Percentiles rank a stretch among this genome's conserved stretches.
These are phyloP conservation scores for Quadriops clusia DNA, from an alignment of 2,888 invertebrate genomes.

Conservation along the genomic window DNA sequence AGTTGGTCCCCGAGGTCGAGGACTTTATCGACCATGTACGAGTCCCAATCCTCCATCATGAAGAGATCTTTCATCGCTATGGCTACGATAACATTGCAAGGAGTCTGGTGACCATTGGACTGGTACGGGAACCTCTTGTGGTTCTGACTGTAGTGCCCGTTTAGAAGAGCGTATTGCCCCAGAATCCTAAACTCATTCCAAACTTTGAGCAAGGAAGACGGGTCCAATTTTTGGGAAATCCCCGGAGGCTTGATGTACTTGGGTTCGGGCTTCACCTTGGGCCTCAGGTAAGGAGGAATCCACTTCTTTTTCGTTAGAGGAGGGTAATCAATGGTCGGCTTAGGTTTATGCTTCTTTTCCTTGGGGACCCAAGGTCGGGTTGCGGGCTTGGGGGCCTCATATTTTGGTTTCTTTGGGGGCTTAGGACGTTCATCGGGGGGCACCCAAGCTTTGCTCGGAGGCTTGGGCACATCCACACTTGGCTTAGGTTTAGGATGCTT, in stretches of 20 bases:
- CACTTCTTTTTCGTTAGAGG: conserved; percentile 31
- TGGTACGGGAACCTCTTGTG: conserved; percentile 25
- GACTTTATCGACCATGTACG: conserved; percentile 43
- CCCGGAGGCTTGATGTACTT: conserved; percentile 26
- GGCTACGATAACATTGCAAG: conserved; percentile 42
- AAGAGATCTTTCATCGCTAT: conserved; percentile 43
- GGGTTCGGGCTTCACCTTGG: conserved; percentile 19
- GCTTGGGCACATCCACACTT: too few relatives aligned
- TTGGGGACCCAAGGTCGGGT: too few relatives aligned
- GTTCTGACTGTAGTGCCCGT: conserved; percentile 26
- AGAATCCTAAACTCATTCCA: conserved; percentile 28
- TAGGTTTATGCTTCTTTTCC: conserved; percentile 8
- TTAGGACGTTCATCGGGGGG: too few relatives aligned
- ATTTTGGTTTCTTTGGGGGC: too few relatives aligned
- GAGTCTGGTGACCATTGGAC: conserved; percentile 31
- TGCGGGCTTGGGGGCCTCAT: too few relatives aligned
- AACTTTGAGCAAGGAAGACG: conserved; percentile 27
- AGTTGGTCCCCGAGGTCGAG: conserved; percentile 42
- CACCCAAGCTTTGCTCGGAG: too few relatives aligned
- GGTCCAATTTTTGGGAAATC: conserved; percentile 23
- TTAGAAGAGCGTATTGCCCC: conserved; percentile 23
- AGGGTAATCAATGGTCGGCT: conserved; percentile 26
- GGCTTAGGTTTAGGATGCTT: too few relatives aligned
- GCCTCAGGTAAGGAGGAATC: conserved; percentile 29
- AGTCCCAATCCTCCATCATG: conserved; percentile 47